Evolutionary conservation across 2,797 vertebrate genomes (phyloP).

Genomic region (Darevskia mixta): DNA sequence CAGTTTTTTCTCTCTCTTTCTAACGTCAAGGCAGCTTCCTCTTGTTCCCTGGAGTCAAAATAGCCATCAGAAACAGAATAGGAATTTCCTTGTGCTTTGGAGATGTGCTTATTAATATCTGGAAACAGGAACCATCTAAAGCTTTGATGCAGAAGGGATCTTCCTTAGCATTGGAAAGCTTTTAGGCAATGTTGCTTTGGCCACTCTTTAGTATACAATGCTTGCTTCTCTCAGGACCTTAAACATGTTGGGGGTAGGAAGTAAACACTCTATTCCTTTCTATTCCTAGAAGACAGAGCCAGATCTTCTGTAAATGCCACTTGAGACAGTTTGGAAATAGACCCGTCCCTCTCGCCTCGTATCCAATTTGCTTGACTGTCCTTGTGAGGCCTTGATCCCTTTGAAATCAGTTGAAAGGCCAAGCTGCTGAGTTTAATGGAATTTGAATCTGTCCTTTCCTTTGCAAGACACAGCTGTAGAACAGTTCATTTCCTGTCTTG

Average conservation of each 20-base stretch:
- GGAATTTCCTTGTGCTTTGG: slow-evolving; percentile 1
- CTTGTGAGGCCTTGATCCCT: neutral
- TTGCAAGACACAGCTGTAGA: neutral
- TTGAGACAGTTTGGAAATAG: neutral
- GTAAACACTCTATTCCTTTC: neutral
- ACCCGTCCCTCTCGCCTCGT: neutral
- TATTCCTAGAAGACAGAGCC: slow-evolving; percentile 20
- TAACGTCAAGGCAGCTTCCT: neutral
- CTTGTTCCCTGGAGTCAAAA: slow-evolving; percentile 3
- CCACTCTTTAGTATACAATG: neutral
- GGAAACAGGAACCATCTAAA: slow-evolving; percentile 62
- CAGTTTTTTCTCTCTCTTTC: neutral
- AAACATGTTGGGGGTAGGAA: slow-evolving; percentile 24
- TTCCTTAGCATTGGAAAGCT: slow-evolving; percentile 13
- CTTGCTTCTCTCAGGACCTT: slow-evolving; percentile 23
- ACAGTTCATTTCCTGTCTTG: neutral
- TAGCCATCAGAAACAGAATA: slow-evolving; percentile 28
- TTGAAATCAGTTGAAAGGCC: neutral
- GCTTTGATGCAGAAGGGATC: slow-evolving; percentile 55
- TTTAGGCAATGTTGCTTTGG: slow-evolving; percentile 43
- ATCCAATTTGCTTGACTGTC: neutral
- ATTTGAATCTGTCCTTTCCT: neutral
- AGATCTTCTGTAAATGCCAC: slow-evolving; percentile 23
- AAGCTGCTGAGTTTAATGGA: neutral
- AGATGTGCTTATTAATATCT: slow-evolving; percentile 38